phyloP scores from a whole-genome alignment of 1,140 invertebrate genomes.

The Magallana angulata region DNA sequence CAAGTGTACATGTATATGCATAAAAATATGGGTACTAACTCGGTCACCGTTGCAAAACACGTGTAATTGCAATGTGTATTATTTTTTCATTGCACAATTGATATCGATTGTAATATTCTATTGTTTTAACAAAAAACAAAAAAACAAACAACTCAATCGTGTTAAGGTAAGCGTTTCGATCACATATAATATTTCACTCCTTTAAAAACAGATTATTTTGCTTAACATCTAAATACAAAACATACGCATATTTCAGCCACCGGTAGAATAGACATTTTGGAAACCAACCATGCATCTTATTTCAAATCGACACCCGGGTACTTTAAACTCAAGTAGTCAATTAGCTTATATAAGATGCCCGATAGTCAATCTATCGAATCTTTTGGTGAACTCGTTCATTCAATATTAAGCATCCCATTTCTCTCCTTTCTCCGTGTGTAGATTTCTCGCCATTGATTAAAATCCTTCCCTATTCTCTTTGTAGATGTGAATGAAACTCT shows the following conservation, averaged over 20 bases:
- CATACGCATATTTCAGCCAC: not conserved
- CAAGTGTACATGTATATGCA: no score
- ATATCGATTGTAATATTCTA: no score
- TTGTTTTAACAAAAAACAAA: no score
- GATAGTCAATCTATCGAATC: not conserved
- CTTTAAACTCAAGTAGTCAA: not conserved
- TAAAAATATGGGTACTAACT: no score
- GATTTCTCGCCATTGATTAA: not conserved
- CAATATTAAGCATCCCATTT: constrained; percentile 3
- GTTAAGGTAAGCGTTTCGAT: no score
- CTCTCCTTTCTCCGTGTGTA: not conserved
- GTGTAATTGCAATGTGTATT: no score
- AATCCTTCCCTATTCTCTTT: constrained; percentile 1
- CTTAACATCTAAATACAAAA: no score
- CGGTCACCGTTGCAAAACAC: no score
- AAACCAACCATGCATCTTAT: not conserved
- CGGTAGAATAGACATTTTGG: not conserved
- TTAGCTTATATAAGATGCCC: not conserved
- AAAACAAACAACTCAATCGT: no score
- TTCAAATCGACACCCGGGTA: not conserved
- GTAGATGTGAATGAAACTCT: constrained; percentile 19
- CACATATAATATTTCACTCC: no score
- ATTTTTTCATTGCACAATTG: no score
- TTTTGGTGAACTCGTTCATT: not conserved
- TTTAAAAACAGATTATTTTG: no score